Evolutionary conservation across 2,113 vertebrate species (phyloP).

Genomic region (Thamnophis sirtalis): DNA sequence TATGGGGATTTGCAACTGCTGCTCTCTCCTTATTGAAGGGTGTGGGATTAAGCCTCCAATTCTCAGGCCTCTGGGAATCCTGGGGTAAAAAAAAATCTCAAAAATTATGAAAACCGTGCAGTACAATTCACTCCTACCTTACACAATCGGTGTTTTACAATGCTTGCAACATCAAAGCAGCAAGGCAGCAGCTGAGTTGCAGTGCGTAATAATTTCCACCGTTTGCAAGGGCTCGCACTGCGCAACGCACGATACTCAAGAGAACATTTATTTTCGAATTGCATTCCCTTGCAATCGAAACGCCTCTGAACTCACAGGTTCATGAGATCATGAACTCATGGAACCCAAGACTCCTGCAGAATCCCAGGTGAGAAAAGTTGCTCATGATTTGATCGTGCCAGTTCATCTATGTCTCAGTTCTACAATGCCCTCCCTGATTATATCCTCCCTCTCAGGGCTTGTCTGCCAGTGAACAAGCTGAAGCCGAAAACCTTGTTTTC

Average conservation of each 20-base stretch:
- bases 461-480: background rate
- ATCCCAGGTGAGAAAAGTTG: background rate
- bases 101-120: background rate
- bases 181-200: background rate
- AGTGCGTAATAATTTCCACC: background rate
- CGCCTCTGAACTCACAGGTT: background rate
- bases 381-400: background rate
- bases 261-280: background rate
- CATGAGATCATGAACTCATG: background rate
- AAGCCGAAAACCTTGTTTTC: background rate
- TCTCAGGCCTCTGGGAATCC: background rate
- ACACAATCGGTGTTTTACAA: background rate
- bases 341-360: background rate
- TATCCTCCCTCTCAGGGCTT: background rate
- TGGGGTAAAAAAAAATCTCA: background rate
- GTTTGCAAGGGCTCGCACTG: background rate
- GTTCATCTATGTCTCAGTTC: background rate
- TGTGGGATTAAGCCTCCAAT: background rate
- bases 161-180: background rate
- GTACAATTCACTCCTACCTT: background rate
- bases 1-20: background rate
- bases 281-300: background rate
- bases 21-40: background rate
- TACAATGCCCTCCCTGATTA: background rate
- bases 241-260: background rate